These are phyloP conservation scores for Rhynchonycteris naso DNA, from an alignment of 2,797 vertebrate species.

Conservation along the genomic window DNA sequence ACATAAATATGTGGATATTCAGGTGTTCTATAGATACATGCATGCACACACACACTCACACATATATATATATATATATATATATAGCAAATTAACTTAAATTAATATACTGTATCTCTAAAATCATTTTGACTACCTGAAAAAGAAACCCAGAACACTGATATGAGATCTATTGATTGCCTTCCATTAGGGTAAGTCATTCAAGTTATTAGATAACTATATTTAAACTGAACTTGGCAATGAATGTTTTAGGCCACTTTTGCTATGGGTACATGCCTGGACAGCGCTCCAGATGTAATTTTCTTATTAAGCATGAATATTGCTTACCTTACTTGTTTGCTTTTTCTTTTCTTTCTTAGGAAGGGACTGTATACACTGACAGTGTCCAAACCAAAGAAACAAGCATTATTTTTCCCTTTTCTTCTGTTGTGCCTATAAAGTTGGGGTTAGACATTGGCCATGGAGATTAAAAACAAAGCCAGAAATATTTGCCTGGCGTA, in stretches of 20 bases:
- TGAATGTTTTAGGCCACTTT: neutral
- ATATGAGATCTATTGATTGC: too few species aligned
- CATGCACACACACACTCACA: neutral
- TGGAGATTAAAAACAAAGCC: neutral
- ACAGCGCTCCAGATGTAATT: neutral
- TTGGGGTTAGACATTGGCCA: neutral
- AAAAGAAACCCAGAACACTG: neutral
- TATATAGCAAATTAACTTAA: neutral
- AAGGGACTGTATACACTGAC: neutral
- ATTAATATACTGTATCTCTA: neutral
- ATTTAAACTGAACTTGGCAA: neutral
- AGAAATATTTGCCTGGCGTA: neutral
- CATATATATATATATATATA: neutral
- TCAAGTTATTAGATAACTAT: neutral
- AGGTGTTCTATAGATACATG: neutral
- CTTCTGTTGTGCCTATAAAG: neutral
- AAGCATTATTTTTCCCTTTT: neutral
- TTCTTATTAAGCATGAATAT: neutral
- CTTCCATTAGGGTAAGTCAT: neutral
- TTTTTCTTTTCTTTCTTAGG: neutral
- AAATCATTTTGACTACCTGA: neutral
- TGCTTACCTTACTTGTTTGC: neutral
- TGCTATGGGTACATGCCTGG: neutral
- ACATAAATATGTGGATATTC: neutral
- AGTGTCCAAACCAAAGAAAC: neutral